These are phyloP conservation scores for Melitaea athalia DNA, from an alignment of 2,888 invertebrate genomes.

Conservation along the genomic window DNA sequence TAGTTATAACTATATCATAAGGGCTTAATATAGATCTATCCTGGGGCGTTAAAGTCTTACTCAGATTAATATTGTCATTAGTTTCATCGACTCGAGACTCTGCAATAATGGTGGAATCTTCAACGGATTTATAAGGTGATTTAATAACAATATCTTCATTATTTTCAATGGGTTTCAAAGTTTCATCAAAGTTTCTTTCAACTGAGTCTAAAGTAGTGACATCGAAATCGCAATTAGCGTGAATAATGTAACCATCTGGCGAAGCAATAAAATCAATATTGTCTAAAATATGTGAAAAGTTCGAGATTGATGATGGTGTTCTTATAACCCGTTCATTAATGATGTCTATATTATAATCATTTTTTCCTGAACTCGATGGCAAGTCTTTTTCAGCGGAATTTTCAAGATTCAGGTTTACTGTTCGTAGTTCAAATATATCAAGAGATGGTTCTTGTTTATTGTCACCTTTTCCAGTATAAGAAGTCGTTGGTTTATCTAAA, in stretches of 20 bases:
- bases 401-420: too few species aligned
- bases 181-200: constrained; percentile 13
- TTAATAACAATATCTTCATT: not conserved
- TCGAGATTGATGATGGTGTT: not conserved
- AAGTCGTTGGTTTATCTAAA: too few species aligned
- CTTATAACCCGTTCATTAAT: not conserved
- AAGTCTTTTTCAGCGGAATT: too few species aligned
- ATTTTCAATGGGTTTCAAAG: constrained; percentile 8
- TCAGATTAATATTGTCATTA: constrained; percentile 12
- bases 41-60: constrained; percentile 12
- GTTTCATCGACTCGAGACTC: constrained; percentile 3
- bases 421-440: too few species aligned
- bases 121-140: too few species aligned
- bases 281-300: not conserved
- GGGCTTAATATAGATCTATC: constrained; percentile 16
- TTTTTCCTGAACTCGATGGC: too few species aligned
- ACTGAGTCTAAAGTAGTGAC: too few species aligned
- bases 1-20: constrained; percentile 11
- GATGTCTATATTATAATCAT: not conserved
- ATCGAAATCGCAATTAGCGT: too few species aligned
- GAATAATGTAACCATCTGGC: constrained; percentile 9
- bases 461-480: too few species aligned
- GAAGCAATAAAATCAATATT: constrained; percentile 2
- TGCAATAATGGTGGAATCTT: constrained; percentile 2
- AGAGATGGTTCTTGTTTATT: too few species aligned